Base-by-base conservation (phyloP, 2,888 invertebrate genomes). In the Metacarcinus magister region DNA sequence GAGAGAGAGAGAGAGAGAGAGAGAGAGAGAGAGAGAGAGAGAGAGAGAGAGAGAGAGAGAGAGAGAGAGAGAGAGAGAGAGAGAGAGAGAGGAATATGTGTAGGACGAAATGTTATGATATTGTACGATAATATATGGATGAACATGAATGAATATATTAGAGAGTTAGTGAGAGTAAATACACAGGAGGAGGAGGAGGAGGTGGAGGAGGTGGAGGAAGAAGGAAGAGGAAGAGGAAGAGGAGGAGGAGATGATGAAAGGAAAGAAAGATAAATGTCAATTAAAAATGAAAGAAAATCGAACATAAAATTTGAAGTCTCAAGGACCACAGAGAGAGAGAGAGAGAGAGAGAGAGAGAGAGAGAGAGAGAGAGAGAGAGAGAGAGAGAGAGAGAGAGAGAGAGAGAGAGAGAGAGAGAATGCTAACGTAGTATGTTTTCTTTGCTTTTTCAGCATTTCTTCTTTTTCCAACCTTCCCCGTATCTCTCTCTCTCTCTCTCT, bases 371-470 rank as follows among this genome's bases (percentile, higher is more conserved):
- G 32, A 32, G 32, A 32, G 32, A 89, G n/a, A 39, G 39, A 90
- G 28, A 39, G 39, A 39, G 90, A 90, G 90, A 39, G 90, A 90
- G 90, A 90, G 43, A 54, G 54, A 54, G 54, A 54, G 54, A 54
- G 54, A 54, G 54, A 54, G 54, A 54, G 54, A 54, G 54, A 54
- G 54, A 54, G 54, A 54, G 54, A 54, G 54, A 54, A 54, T 54
- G 54, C 54, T 10, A 54, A 54, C 54, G 54, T 54, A 16, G 54
- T n/a, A n/a, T 54, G 54, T 54, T 54, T 54, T 54, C 54, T 54
- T 54, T 13, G 54, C 8, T 54, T 54, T 67, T 60, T n/a, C 67
- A 67, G 67, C 67, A n/a, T 67, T 67, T n/a, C 19, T 19, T 67
- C n/a, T 19, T 67, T n/a, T 23, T n/a, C n/a, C 8, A 54, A 8